Evolutionary conservation across 2,888 invertebrate genomes (phyloP).

Genomic region (Dryadula phaetusa): DNA sequence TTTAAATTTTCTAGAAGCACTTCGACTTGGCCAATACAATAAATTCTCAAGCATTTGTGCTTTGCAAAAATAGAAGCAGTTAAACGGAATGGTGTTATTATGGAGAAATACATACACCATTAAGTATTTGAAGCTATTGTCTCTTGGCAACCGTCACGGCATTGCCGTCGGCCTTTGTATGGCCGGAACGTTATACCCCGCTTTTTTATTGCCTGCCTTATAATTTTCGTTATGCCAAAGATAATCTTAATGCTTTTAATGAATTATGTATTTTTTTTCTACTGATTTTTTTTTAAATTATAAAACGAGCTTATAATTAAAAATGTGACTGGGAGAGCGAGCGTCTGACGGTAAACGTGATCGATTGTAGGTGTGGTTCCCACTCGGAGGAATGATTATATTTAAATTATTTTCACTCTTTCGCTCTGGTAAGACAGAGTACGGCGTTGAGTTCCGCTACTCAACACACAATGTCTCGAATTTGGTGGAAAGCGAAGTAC

Average conservation of each 20-base stretch:
- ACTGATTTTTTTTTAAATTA: not conserved
- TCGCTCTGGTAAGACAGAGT: no score
- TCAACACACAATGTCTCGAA: no score
- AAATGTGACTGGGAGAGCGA: no score
- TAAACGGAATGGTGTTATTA: conserved; percentile 46
- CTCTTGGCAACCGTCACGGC: conserved; percentile 43
- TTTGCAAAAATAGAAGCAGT: conserved; percentile 39
- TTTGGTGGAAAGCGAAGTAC: no score
- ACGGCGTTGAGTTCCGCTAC: no score
- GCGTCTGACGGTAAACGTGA: no score
- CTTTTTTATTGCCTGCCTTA: conserved; percentile 41
- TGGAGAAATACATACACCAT: conserved; percentile 42
- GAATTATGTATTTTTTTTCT: not conserved
- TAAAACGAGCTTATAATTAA: not conserved
- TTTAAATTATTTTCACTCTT: no score
- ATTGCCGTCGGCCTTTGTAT: conserved; percentile 43
- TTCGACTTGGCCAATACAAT: conserved; percentile 18
- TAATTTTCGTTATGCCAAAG: conserved; percentile 38
- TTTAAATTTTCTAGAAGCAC: conserved; percentile 16
- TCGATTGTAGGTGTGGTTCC: no score
- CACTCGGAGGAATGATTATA: no score
- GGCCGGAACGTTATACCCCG: conserved; percentile 37
- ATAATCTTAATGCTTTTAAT: conserved; percentile 32
- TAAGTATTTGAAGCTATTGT: conserved; percentile 42
- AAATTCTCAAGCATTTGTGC: conserved; percentile 24